Percentiles rank a stretch among this genome's conserved stretches.
These are phyloP conservation scores for Lithobates sylvaticus DNA, from an alignment of 2,797 vertebrate genomes.

Conservation along the genomic window DNA sequence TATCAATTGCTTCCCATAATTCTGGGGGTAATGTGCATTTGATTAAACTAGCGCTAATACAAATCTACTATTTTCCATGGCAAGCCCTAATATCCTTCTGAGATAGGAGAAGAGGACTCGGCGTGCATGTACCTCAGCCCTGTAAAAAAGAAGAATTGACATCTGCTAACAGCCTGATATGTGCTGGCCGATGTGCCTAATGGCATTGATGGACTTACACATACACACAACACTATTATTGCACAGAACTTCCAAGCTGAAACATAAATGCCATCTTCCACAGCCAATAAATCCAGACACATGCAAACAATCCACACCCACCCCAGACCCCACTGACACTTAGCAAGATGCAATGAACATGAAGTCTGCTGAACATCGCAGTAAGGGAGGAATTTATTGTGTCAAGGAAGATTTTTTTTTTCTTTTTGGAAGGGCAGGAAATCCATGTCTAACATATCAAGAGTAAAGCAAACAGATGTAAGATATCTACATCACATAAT, in stretches of 20 bases:
- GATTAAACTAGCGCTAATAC: not conserved
- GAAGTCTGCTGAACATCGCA: constrained; percentile 25
- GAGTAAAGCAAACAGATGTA: constrained; percentile 60
- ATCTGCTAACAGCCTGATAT: not conserved
- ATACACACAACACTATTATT: not conserved
- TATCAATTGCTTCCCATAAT: too few species aligned
- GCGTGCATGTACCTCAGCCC: not conserved
- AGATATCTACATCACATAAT: constrained; percentile 59
- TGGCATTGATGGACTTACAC: not conserved
- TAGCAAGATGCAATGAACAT: not conserved
- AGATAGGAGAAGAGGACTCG: not conserved
- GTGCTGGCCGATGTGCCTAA: not conserved
- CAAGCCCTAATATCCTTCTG: too few species aligned
- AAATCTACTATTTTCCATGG: not conserved
- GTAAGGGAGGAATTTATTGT: constrained; percentile 51
- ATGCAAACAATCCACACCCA: constrained; percentile 1
- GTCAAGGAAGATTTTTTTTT: constrained; percentile 23
- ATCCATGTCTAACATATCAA: constrained; percentile 61
- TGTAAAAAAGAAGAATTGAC: not conserved
- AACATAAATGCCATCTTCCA: not conserved
- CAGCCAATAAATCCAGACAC: constrained; percentile 32
- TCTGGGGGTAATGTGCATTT: not conserved
- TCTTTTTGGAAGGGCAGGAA: constrained; percentile 53
- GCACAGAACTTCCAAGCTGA: not conserved
- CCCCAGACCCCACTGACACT: not conserved